phyloP scores from a whole-genome alignment of 2,888 invertebrate genomes.

The Trissolcus japonicus region DNA sequence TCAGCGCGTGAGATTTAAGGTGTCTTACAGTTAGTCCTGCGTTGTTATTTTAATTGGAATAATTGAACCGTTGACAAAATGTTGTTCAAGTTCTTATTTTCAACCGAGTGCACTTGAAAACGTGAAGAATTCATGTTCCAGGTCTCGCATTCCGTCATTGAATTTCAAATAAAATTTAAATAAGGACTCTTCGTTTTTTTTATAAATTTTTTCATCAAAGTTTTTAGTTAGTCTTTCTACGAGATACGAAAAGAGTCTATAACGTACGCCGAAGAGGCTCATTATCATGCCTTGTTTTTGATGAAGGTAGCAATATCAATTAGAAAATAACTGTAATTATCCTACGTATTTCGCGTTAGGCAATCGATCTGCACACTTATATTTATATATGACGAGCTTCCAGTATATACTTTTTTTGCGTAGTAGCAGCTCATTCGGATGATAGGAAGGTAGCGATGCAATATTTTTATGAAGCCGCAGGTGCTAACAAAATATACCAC shows the following conservation, averaged over 20 bases:
- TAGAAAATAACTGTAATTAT: conserved; percentile 36
- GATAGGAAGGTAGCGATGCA: conserved; percentile 42
- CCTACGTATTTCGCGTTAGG: conserved; percentile 24
- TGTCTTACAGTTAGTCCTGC: conserved; percentile 21
- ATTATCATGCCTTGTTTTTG: conserved; percentile 31
- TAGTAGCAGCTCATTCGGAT: conserved; percentile 48
- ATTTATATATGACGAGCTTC: conserved; percentile 42
- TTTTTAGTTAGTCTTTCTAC: too few species aligned
- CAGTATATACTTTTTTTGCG: conserved; percentile 29
- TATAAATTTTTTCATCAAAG: neutral
- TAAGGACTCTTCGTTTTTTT: neutral
- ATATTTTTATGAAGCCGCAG: conserved; percentile 62
- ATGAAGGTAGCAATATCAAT: conserved; percentile 49
- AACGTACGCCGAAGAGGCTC: conserved; percentile 5
- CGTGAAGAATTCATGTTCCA: neutral
- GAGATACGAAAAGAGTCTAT: neutral
- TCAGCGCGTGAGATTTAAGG: conserved; percentile 38
- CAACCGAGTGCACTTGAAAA: neutral
- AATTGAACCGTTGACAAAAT: conserved; percentile 21
- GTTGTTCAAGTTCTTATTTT: neutral
- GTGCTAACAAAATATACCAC: conserved; percentile 67
- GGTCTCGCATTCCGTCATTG: neutral
- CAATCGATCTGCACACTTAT: conserved; percentile 29
- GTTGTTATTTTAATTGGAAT: conserved; percentile 50
- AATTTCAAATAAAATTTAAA: neutral